A percentile compares a stretch with the other conserved stretches of the same genome.
Conservation (phyloP, 1,140 invertebrate genomes). For the Meloidogyne floridensis region DNA sequence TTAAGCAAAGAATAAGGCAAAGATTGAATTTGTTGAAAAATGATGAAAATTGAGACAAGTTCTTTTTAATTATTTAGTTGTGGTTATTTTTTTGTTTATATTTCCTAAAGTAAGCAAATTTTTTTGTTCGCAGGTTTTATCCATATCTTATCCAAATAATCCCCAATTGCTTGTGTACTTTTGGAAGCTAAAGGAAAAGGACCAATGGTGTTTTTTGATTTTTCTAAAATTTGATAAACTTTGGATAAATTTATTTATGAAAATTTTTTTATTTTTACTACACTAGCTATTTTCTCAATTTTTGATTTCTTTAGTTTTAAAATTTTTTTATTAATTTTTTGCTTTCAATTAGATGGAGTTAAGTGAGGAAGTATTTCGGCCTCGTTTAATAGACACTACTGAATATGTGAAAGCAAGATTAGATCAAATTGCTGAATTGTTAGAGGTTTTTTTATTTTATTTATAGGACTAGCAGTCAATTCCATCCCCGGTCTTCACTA, state of each 20-base stretch:
- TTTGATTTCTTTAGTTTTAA: too few relatives aligned
- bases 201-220: too few relatives aligned
- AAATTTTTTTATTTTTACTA: too few relatives aligned
- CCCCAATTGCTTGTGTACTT: too few relatives aligned
- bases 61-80: not conserved
- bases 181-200: too few relatives aligned
- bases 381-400: slow-evolving; percentile 46
- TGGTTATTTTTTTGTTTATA: not conserved
- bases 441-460: slow-evolving; percentile 44
- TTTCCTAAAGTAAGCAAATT: too few relatives aligned
- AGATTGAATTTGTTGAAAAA: not conserved
- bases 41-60: not conserved
- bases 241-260: too few relatives aligned
- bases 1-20: not conserved
- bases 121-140: too few relatives aligned
- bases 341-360: slow-evolving; percentile 19
- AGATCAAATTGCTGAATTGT: slow-evolving; percentile 49
- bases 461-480: not conserved
- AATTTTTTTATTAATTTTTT: not conserved
- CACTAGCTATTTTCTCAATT: too few relatives aligned
- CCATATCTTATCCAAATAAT: too few relatives aligned
- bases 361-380: slow-evolving; percentile 27
- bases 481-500: too few relatives aligned
- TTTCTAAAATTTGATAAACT: too few relatives aligned
- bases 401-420: slow-evolving; percentile 54